Base-by-base conservation (phyloP, 2,113 vertebrate genomes). In the Kryptolebias marmoratus region DNA sequence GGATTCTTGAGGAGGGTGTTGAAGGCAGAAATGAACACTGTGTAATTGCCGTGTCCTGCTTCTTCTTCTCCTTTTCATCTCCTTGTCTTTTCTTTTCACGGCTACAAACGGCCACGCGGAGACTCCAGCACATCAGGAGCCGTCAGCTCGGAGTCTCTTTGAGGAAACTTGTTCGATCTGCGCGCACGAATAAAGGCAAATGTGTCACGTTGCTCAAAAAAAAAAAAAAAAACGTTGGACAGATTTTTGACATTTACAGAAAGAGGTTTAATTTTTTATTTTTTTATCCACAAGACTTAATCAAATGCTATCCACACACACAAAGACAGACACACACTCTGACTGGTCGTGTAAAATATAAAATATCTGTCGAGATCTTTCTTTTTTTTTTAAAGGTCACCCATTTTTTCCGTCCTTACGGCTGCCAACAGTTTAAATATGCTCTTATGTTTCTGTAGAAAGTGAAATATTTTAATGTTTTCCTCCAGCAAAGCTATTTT, bases 131-230 rank as follows among this genome's bases (percentile, higher is more conserved):
- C 64, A 57, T 73, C 68, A 32, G 74, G n/a, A 75, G 52, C 63
- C 69, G 30, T 28, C 80, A 67, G 67, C 75, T 56, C 62, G 16
- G 60, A n/a, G 68, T 60, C 79, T 78, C 68, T 39, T n/a, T 16
- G 59, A 36, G 64, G 63, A 75, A 67, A 55, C 62, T 3, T 31
- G 55, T 65, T 63, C 32, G 36, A 69, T 30, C 15, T 30, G 9
- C 4, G 78, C 57, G 44, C 73, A 66, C 18, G 44, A 53, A 78
- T 11, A 62, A 58, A 76, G 58, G 49, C 61, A 73, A 18, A 72
- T 62, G 61, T 76, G 62, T 78, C 77, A 76, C 56, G 57, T 54
- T 73, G 70, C 48, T 54, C 53, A 44, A 27, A 49, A 22, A 22
- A 22, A 22, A 22, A 22, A 22, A 22, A 22, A 22, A 80, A 71